A percentile compares a stretch with the other conserved stretches of the same genome.
phyloP scores from a whole-genome alignment of 2,888 invertebrate species.

The Stegana nigrithorax region DNA sequence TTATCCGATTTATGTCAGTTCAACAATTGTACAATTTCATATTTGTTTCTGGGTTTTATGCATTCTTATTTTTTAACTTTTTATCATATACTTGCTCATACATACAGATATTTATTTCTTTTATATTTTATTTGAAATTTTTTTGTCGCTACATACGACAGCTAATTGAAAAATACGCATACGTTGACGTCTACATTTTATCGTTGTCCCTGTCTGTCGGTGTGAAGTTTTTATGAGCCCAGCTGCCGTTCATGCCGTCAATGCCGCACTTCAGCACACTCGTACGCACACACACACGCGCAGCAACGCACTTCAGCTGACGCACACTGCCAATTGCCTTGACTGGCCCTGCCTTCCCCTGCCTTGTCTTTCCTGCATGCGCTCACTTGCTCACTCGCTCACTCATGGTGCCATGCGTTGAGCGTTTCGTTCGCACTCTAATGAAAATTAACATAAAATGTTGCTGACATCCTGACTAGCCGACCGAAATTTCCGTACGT shows the following conservation, averaged over 20 bases:
- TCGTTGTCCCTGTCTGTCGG: slow-evolving; percentile 4
- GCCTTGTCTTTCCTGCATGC: not conserved
- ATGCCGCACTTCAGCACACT: slow-evolving; percentile 38
- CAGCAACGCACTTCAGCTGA: too few species aligned
- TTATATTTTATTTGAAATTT: slow-evolving; percentile 37
- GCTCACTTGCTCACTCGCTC: not conserved
- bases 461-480: slow-evolving; percentile 46
- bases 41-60: slow-evolving; percentile 24
- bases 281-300: too few species aligned
- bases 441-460: slow-evolving; percentile 61
- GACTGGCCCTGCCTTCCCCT: not conserved
- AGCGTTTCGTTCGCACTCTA: slow-evolving; percentile 34
- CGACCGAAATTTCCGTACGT: not conserved
- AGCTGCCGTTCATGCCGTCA: not conserved
- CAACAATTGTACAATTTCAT: slow-evolving; percentile 13
- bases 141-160: slow-evolving; percentile 49
- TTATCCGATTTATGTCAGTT: slow-evolving; percentile 17
- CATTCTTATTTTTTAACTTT: slow-evolving; percentile 36
- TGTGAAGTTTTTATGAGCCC: slow-evolving; percentile 18
- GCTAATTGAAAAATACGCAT: slow-evolving; percentile 57
- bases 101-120: slow-evolving; percentile 5
- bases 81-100: too few species aligned
- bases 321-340: too few species aligned
- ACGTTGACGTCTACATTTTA: slow-evolving; percentile 30
- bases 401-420: not conserved